Evolutionary conservation across 2,113 vertebrate species (phyloP).

Genomic region (Pogonocichla stellata): DNA sequence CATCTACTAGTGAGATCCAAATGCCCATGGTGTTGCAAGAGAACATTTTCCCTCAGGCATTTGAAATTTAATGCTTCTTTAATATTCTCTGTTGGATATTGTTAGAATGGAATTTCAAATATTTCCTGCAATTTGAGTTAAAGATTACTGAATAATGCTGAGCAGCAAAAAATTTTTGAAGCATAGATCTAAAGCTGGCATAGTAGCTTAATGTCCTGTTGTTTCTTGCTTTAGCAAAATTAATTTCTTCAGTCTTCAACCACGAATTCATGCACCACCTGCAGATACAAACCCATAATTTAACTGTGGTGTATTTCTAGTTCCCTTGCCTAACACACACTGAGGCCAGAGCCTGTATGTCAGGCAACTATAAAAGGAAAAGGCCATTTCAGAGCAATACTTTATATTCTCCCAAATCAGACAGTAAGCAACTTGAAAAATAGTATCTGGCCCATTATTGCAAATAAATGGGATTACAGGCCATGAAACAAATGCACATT

Average conservation of each 20-base stretch:
- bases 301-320: conserved; percentile 33
- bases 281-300: conserved; percentile 42
- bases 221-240: conserved; percentile 64
- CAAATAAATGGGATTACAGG: conserved; percentile 14
- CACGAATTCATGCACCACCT: conserved; percentile 47
- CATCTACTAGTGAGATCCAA: conserved; percentile 26
- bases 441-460: neutral
- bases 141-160: conserved; percentile 67
- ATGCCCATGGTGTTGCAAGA: conserved; percentile 35
- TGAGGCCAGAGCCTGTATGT: neutral
- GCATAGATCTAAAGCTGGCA: conserved; percentile 45
- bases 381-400: neutral
- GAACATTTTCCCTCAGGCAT: conserved; percentile 58
- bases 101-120: conserved; percentile 71
- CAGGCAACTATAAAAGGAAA: neutral
- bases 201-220: conserved; percentile 57
- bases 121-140: conserved; percentile 72
- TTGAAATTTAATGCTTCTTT: conserved; percentile 70
- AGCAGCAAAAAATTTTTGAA: conserved; percentile 54
- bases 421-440: neutral
- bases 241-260: conserved; percentile 55
- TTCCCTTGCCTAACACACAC: neutral
- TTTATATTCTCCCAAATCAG: neutral
- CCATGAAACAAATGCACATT: neutral
- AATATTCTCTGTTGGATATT: conserved; percentile 70